Evolutionary conservation across 2,888 invertebrate species (phyloP).

Genomic region (Plagodis pulveraria): DNA sequence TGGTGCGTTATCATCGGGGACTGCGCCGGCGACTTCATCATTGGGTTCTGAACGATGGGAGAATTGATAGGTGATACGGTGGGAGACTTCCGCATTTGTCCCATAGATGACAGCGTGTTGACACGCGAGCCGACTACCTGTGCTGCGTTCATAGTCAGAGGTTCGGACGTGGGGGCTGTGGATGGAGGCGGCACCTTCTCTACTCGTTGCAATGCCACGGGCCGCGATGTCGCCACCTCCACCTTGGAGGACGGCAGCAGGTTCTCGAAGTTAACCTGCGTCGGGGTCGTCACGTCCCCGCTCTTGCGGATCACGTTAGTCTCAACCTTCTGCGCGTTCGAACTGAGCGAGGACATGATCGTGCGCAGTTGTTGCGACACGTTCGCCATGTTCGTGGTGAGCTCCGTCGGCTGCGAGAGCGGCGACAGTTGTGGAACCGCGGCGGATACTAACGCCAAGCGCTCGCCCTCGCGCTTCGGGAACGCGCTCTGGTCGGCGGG

Average conservation of each 20-base stretch:
- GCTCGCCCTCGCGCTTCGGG: slow-evolving; percentile 66
- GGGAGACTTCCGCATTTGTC: slow-evolving; percentile 76
- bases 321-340: slow-evolving; percentile 77
- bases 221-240: slow-evolving; percentile 70
- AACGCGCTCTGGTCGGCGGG: slow-evolving; percentile 46
- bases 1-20: slow-evolving; percentile 69
- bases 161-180: slow-evolving; percentile 47
- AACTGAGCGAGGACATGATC: slow-evolving; percentile 87
- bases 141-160: slow-evolving; percentile 67
- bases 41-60: slow-evolving; percentile 65
- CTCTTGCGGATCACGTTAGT: slow-evolving; percentile 78
- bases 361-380: slow-evolving; percentile 88
- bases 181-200: slow-evolving; percentile 65
- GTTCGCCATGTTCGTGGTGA: slow-evolving; percentile 89
- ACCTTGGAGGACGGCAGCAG: slow-evolving; percentile 80
- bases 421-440: slow-evolving; percentile 89
- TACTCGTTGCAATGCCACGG: slow-evolving; percentile 68
- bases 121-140: slow-evolving; percentile 73
- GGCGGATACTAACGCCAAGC: slow-evolving; percentile 72
- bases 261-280: slow-evolving; percentile 82
- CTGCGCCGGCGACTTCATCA: slow-evolving; percentile 76
- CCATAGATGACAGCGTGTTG: slow-evolving; percentile 69
- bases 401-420: slow-evolving; percentile 88
- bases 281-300: slow-evolving; percentile 69
- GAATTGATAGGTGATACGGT: slow-evolving; percentile 75